A percentile compares a stretch with the other conserved stretches of the same genome.
These are phyloP conservation scores for Penaeus chinensis DNA, from an alignment of 1,140 invertebrate genomes.

Conservation along the genomic window DNA sequence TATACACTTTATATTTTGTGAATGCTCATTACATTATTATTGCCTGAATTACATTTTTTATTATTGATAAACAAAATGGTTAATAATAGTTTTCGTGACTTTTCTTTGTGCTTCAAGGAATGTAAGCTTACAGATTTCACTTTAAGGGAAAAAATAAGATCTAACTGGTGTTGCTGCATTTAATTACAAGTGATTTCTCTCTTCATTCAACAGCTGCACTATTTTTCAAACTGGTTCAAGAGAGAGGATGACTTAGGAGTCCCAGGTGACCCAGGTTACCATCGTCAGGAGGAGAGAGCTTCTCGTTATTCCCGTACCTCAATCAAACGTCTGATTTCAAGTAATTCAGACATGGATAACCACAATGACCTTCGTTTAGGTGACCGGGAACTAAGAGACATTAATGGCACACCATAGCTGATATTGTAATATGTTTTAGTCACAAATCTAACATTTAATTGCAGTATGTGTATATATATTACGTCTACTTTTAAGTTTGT, in stretches of 20 bases:
- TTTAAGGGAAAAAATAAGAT: too few species aligned
- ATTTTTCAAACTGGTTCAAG: conserved; percentile 47
- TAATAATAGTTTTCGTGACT: too few species aligned
- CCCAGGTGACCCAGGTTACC: neutral
- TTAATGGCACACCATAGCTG: conserved; percentile 42
- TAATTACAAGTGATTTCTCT: too few species aligned
- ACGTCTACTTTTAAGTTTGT: neutral
- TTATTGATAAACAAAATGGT: too few species aligned
- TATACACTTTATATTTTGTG: too few species aligned
- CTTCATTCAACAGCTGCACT: conserved; percentile 36
- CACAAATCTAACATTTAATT: neutral
- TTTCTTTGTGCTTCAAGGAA: too few species aligned
- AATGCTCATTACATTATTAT: too few species aligned
- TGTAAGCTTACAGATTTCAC: too few species aligned
- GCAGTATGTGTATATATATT: neutral
- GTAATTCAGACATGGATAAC: conserved; percentile 31
- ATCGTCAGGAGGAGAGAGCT: neutral
- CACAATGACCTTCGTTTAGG: conserved; percentile 19
- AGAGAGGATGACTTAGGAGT: conserved; percentile 15
- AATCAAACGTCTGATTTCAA: conserved; percentile 41
- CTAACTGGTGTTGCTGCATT: too few species aligned
- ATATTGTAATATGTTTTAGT: neutral
- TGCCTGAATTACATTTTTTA: too few species aligned
- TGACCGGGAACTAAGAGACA: conserved; percentile 34
- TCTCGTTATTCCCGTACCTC: conserved; percentile 39